phyloP scores from a whole-genome alignment of 23 tunicate genomes.

The Phallusia fumigata region DNA sequence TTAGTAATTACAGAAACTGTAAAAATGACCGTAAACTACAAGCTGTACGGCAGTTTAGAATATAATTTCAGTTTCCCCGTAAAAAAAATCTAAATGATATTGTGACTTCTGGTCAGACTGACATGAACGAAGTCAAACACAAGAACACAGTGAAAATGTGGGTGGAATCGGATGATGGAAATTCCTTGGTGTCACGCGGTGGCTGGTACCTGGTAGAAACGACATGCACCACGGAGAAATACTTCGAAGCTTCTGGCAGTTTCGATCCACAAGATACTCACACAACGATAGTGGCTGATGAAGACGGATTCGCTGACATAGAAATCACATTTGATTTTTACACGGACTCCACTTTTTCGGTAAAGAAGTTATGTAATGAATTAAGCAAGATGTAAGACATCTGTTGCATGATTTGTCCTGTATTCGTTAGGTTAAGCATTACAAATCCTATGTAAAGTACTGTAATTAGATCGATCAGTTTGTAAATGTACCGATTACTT shows the following conservation, averaged over 20 bases:
- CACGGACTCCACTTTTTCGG: neutral
- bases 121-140: neutral
- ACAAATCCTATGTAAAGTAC: too few species aligned
- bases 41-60: too few species aligned
- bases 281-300: neutral
- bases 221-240: slow-evolving; percentile 2
- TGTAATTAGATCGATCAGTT: too few species aligned
- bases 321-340: slow-evolving; percentile 7
- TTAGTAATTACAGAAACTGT: too few species aligned
- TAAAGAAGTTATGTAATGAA: neutral
- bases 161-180: neutral
- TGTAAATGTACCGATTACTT: too few species aligned
- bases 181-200: neutral
- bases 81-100: too few species aligned
- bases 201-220: neutral
- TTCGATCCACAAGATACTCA: slow-evolving; percentile 3
- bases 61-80: too few species aligned
- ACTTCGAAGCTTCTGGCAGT: neutral
- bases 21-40: too few species aligned
- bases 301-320: slow-evolving; percentile 10
- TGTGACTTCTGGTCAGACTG: too few species aligned
- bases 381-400: too few species aligned
- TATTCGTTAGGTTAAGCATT: too few species aligned
- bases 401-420: too few species aligned
- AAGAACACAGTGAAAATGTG: slow-evolving; percentile 2